Percentiles rank a stretch among this genome's conserved stretches.
Evolutionary conservation across 2,797 vertebrate genomes (phyloP).

Genomic region (Pygocentrus nattereri): DNA sequence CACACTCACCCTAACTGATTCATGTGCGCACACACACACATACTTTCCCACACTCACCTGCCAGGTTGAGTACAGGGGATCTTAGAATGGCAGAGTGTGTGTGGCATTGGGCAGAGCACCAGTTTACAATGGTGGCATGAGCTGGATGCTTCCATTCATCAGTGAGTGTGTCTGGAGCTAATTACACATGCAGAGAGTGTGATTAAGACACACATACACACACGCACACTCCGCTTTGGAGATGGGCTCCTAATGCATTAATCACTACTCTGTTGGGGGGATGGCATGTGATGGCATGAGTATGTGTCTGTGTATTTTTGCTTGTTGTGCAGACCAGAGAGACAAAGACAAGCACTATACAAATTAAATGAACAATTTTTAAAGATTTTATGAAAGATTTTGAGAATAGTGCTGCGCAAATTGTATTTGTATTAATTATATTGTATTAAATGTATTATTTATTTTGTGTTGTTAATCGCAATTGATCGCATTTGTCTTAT

Average conservation of each 20-base stretch:
- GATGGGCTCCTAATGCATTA: conserved; percentile 69
- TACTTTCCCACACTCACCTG: conserved; percentile 73
- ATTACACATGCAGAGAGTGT: conserved; percentile 78
- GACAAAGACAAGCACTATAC: background rate
- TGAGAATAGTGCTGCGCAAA: background rate
- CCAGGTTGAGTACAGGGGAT: conserved; percentile 62
- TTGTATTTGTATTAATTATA: background rate
- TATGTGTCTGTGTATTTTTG: conserved; percentile 32
- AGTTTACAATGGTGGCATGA: conserved; percentile 45
- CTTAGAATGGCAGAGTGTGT: conserved; percentile 29
- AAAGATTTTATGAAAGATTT: background rate
- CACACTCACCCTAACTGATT: conserved; percentile 23
- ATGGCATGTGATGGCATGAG: conserved; percentile 34
- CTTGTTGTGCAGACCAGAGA: conserved; percentile 14
- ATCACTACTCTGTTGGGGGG: conserved; percentile 69
- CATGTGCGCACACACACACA: conserved; percentile 62
- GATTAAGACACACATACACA: conserved; percentile 76
- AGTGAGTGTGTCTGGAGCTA: conserved; percentile 71
- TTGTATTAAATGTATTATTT: background rate
- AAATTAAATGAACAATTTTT: background rate
- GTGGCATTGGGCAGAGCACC: conserved; percentile 30
- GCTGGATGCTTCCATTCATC: conserved; percentile 71
- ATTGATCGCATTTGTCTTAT: no score
- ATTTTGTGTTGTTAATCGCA: no score
- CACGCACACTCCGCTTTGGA: conserved; percentile 65